phyloP scores from a whole-genome alignment of 2,113 vertebrate genomes.

The Gymnogyps californianus region DNA sequence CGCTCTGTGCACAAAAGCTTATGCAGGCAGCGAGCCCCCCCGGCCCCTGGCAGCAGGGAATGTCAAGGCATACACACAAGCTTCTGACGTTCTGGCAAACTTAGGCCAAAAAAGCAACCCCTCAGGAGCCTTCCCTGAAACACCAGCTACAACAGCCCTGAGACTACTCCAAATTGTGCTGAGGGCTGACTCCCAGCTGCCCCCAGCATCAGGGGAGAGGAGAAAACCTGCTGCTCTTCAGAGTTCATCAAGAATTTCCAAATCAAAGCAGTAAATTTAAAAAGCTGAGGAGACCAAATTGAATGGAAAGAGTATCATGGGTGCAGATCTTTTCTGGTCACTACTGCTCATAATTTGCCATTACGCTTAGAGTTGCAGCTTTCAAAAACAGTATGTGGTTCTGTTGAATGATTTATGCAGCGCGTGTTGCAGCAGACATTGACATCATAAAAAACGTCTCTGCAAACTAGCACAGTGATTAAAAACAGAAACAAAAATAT shows the following conservation, averaged over 20 bases:
- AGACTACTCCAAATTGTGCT: background rate
- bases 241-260: background rate
- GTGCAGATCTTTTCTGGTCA: background rate
- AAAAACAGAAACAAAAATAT: slow-evolving; percentile 47
- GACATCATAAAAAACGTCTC: background rate
- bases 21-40: background rate
- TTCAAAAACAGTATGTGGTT: background rate
- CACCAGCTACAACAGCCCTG: background rate
- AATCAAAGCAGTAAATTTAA: background rate
- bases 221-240: background rate
- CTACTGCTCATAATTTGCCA: background rate
- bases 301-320: background rate
- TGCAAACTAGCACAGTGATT: background rate
- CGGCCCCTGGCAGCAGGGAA: background rate
- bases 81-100: background rate
- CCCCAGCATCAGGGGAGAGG: background rate
- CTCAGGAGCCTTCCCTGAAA: background rate
- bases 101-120: background rate
- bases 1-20: fast-evolving
- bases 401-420: background rate
- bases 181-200: background rate
- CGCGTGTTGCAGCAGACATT: background rate
- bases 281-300: background rate
- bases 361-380: background rate
- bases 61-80: background rate